Evolutionary conservation across 2,113 vertebrate genomes (phyloP), one percentile per base, ranked within the genome.

Genomic region (Vombatus ursinus): DNA sequence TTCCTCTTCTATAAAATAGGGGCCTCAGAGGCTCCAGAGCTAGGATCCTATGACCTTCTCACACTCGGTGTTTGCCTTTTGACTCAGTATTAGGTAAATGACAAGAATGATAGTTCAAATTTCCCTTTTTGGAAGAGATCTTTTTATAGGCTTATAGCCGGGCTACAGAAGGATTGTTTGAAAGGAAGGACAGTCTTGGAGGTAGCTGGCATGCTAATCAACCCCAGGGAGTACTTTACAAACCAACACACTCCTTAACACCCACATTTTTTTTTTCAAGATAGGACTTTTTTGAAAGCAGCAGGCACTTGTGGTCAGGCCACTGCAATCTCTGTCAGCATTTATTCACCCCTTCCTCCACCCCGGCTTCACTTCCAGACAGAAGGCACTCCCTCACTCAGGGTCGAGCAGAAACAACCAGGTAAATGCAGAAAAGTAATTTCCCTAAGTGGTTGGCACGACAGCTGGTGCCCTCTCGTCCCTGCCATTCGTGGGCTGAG

Each of bases 361-460:
- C 48, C 96, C 95, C 84, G 97, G 92, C 91, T 95, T 98, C 95
- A 97, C 96, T 97, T 98, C 94, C 93, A 97, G 91, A 95, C 50
- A 98, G 53, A 95, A 97, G 96, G 91, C 94, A 97, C 90, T 19
- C 68, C 68, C 7, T 97, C 95, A 97, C 25, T 92, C 94, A 93
- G 95, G 14, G 4, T 95, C 77, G 89, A 97, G 90, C 77, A 97
- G 97, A 97, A 96, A 97, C 97, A 95, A 93, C 95, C 95, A 94
- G 89, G 92, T 97, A 97, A 98, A 97, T 68, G 52, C 91, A 94
- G 68, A 96, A 93, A 97, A 98, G 96, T 95, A 97, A 96, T 98
- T 95, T 98, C 90, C 91, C 91, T 98, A 96, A 98, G 95, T 94
- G 90, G 95, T 84, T 95, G 50, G 94, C 92, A 92, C 94, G 94